Conservation (phyloP, 2,113 vertebrate species). For the Melanerpes formicivorus region DNA sequence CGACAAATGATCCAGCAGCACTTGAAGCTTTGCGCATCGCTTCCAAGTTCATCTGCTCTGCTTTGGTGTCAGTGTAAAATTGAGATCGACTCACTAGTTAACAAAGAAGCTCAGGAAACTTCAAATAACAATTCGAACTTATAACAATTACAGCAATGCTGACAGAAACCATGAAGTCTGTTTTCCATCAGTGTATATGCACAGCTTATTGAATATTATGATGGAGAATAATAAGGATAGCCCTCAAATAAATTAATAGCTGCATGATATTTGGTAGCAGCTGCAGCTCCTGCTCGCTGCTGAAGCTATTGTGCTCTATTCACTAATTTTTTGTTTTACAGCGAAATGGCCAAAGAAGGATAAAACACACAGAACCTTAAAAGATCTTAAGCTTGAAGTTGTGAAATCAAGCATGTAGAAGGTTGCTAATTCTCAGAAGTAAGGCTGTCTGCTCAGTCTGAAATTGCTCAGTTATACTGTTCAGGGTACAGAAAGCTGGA, state of each 20-base stretch:
- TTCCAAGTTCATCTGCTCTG: slow-evolving; percentile 43
- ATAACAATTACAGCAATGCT: not conserved
- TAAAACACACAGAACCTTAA: not conserved
- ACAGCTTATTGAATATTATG: slow-evolving; percentile 10
- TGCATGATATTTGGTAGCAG: not conserved
- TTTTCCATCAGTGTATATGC: not conserved
- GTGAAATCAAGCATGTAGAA: not conserved
- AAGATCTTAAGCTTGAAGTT: not conserved
- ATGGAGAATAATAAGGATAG: slow-evolving; percentile 30
- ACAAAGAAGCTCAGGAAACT: slow-evolving; percentile 29
- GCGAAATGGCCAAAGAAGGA: not conserved
- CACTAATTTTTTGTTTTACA: not conserved
- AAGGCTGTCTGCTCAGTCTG: not conserved
- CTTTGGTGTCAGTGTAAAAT: slow-evolving; percentile 34
- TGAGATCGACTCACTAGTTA: slow-evolving; percentile 26
- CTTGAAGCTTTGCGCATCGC: not conserved
- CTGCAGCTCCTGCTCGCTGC: not conserved
- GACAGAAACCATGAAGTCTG: slow-evolving; percentile 28
- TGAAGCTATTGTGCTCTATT: not conserved
- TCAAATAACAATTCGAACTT: slow-evolving; percentile 23
- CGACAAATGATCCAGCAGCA: slow-evolving; percentile 40
- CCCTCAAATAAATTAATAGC: not conserved
- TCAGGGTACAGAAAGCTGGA: not conserved
- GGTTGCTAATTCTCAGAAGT: not conserved
- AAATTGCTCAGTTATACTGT: rapidly evolving